Base-by-base conservation (phyloP, 2,797 vertebrate species). In the Lindbergichthys nudifrons region DNA sequence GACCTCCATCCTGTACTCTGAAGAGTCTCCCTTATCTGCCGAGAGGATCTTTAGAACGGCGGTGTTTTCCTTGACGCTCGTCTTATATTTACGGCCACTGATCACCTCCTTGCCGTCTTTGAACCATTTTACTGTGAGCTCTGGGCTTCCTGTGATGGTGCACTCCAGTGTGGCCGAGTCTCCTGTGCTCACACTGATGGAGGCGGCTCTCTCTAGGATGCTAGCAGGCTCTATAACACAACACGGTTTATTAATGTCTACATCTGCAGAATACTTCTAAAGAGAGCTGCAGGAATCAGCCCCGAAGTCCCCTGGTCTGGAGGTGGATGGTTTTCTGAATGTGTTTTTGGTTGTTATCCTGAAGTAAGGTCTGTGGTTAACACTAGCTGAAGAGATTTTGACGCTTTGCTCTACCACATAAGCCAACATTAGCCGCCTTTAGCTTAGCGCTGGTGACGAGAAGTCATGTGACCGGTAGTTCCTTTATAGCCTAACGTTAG, bases 51-150 rank as follows among this genome's bases (percentile, higher is more conserved):
- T 98, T 75, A 99, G 92, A 54, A 93, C 93, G 64, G 97, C 96
- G 30, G 94, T 69, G 3, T 95, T 96, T 75, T 97, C 97, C 92
- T 97, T 98, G 81, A 97, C 90, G 19, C 92, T 95, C 73, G 97
- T 94, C 80, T 97, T 97, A 56, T 97, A 97, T 92, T 98, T 98
- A 86, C 97, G 96, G 77, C 96, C 96, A 70, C 95, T 91, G 60
- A 87, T 91, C 80, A 99, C 92, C 69, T 96, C 95, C 54, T 95
- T 97, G 61, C 94, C 96, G 3, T 97, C 94, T 94, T 95, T 97
- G 81, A 98, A 95, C 98, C 98, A 99, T 74, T 96, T 97, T n/a
- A 95, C 95, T 93, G 96, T 98, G 45, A 99, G 94, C 19, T 98
- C 97, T 68, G 97, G 97, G 85, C 96, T 98, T 91, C 98, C 98